Conservation (phyloP, 1,140 invertebrate species). For the Diorhabda elongata region DNA sequence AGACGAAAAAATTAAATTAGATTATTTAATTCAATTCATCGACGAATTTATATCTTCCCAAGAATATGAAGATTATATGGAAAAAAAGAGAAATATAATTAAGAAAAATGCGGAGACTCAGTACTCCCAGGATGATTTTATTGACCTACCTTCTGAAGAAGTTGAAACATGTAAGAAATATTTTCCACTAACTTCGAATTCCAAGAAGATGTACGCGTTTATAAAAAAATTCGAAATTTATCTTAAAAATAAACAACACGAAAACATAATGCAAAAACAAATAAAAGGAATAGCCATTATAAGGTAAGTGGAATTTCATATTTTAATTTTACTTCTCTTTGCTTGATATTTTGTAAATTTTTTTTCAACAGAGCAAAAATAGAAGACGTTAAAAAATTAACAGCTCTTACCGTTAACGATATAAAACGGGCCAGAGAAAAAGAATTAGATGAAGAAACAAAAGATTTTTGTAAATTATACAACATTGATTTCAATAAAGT, state of each 20-base stretch:
- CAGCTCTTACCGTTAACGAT: not conserved
- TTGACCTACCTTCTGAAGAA: not conserved
- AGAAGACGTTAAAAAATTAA: constrained; percentile 1
- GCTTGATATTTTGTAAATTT: not conserved
- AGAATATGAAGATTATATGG: constrained; percentile 23
- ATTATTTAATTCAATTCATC: constrained; percentile 25
- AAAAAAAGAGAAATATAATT: constrained; percentile 20
- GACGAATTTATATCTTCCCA: constrained; percentile 29
- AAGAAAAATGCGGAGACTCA: constrained; percentile 16
- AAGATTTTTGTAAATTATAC: not conserved
- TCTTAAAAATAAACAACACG: constrained; percentile 10
- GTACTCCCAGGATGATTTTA: constrained; percentile 22
- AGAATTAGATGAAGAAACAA: not conserved
- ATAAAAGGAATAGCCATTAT: constrained; percentile 21
- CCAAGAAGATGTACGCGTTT: constrained; percentile 26
- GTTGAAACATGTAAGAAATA: constrained; percentile 10
- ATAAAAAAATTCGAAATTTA: constrained; percentile 26
- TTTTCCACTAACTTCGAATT: constrained; percentile 20
- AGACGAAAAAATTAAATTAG: constrained; percentile 8
- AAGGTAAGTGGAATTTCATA: constrained; percentile 6
- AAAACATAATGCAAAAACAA: constrained; percentile 18
- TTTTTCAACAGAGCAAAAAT: not conserved
- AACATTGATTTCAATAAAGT: not conserved
- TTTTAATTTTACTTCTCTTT: not conserved
- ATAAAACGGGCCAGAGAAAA: not conserved